Evolutionary conservation across 2,113 vertebrate genomes (phyloP), one percentile per base, ranked within the genome.

Genomic region (Rattus rattus): DNA sequence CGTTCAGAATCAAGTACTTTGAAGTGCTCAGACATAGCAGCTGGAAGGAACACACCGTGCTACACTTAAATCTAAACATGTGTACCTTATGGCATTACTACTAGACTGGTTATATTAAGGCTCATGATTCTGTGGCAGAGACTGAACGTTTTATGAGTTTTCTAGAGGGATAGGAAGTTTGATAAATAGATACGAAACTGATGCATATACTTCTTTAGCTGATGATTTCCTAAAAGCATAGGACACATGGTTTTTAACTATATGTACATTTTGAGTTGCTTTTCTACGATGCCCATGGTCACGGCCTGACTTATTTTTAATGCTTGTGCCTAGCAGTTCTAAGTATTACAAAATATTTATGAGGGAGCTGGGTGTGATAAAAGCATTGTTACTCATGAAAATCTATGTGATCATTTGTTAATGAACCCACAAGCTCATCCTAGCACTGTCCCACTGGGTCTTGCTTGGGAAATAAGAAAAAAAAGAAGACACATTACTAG

Each of bases 21-120:
- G 98, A 98, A 98, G 97, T 97, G 94, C 90, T 98, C 90, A 95
- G 94, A 98, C 97, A 97, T 95, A 97, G 93, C 90, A 97, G 90
- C 95, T 97, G 96, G 56, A 79, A 90, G 88, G 95, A 97, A 84
- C 56, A 95, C 54, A 65, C 76, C 59, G 77, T 10, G 5, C n/a
- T 93, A 56, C 11, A 76, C 87, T 92, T 95, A 95, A 97, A 91
- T 28, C 86, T 96, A 93, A 95, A 85, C 95, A 96, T 16, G 12
- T 92, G 81, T 7, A 79, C n/a, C 17, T 65, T 24, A 39, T 47
- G 36, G 7, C 77, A 81, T 90, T 77, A 72, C 39, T 93, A 61
- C 36, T 75, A 84, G 94, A 91, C 49, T 95, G n/a, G 14, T 19
- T 76, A 90, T 95, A 83, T 91, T 65, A 94, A 89, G 11, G 70